Conservation (phyloP, 2,797 vertebrate genomes). For the Lithobates sylvaticus region DNA sequence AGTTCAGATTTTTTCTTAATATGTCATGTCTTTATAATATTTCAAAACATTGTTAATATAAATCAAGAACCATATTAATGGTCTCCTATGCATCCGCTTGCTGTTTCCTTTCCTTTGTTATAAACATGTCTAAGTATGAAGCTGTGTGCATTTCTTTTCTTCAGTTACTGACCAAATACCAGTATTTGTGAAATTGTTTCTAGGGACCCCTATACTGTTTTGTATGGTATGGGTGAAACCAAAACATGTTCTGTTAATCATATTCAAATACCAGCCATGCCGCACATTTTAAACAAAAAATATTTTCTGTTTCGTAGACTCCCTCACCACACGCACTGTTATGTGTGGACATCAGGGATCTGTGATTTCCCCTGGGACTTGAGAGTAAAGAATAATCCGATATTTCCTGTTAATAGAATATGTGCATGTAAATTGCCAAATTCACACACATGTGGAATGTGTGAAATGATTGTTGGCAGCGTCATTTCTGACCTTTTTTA, state of each 20-base stretch:
- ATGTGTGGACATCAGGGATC: neutral
- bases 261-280: conserved; percentile 18
- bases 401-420: conserved; percentile 7
- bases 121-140: neutral
- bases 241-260: neutral
- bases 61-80: too few relatives aligned
- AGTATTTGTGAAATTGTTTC: conserved; percentile 1
- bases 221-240: neutral
- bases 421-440: conserved; percentile 24
- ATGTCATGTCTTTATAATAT: too few relatives aligned
- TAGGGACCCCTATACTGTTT: neutral
- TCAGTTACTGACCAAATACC: neutral
- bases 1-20: too few relatives aligned
- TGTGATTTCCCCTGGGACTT: neutral
- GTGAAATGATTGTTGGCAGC: conserved; percentile 15
- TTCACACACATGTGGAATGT: conserved; percentile 10
- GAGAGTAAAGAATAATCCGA: neutral
- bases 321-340: neutral
- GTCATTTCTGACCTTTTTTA: neutral
- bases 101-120: neutral
- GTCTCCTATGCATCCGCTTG: too few relatives aligned
- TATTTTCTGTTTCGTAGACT: neutral
- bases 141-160: neutral
- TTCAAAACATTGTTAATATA: too few relatives aligned
- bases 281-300: neutral